Evolutionary conservation across 2,888 invertebrate species (phyloP), one percentile per base, ranked within the genome.

Genomic region (Metalampra italica): DNA sequence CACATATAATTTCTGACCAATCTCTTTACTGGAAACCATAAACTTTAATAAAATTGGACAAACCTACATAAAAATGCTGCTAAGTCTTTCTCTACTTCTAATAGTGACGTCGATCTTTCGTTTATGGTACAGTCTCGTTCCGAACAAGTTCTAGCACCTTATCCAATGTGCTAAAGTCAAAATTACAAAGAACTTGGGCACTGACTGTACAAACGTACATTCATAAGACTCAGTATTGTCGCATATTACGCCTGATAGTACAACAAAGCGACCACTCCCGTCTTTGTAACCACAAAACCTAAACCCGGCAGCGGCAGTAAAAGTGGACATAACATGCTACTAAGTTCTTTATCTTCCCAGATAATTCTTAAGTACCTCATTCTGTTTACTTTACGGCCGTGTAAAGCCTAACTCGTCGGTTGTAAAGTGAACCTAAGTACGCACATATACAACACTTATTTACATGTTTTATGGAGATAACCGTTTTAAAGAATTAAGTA

Each of bases 301-400:
- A 48, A 56, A 59, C 53, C 48, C 37, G 37, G 12, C 47, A 43
- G 43, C 41, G 46, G 64, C 57, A 59, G 60, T 76, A 75, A 77
- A 71, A 71, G 52, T 61, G 72, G 70, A 68, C 71, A 62, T 66
- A 67, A 71, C 68, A 68, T 54, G 63, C 64, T 60, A 64, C 66
- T 62, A 65, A 68, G 66, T 71, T 68, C 70, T 76, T 77, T 78
- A 79, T 78, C 71, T 71, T 42, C 43, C 49, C 36, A 77, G 78
- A 78, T 79, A 77, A 78, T 75, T 71, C 66, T 75, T 70, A 69
- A 78, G 70, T 68, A 60, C 60, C 56, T 59, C 64, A 65, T 74
- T 64, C 59, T 54, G 64, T 56, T 43, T 54, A 55, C 50, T 78
- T 78, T 75, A 79, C 58, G 53, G 59, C 62, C 66, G 58, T 71